These are phyloP conservation scores for Caenorhabditis afra DNA, from an alignment of 2,888 invertebrate species.

Conservation along the genomic window DNA sequence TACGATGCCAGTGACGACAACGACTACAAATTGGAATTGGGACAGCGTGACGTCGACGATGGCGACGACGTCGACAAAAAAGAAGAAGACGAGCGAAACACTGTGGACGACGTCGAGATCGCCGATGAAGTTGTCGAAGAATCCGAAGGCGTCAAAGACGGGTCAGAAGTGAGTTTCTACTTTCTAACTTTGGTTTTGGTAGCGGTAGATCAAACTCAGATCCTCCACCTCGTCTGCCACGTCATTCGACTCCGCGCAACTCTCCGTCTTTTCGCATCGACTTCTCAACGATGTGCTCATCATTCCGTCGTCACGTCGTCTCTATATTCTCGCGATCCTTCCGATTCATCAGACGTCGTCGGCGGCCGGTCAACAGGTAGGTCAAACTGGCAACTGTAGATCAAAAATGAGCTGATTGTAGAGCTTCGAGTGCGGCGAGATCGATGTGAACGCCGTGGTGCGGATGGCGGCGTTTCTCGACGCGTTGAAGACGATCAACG, in stretches of 20 bases:
- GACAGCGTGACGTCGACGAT: no score
- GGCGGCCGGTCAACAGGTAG: constrained; percentile 66
- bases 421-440: constrained; percentile 75
- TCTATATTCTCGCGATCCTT: constrained; percentile 72
- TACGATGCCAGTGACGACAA: neutral
- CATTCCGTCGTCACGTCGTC: constrained; percentile 71
- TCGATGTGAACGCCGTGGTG: constrained; percentile 76
- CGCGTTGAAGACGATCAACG: constrained; percentile 66
- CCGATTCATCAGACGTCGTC: constrained; percentile 74
- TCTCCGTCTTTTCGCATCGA: constrained; percentile 73
- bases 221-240: constrained; percentile 31
- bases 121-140: constrained; percentile 50
- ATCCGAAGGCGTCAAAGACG: constrained; percentile 40
- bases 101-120: constrained; percentile 56
- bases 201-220: no score
- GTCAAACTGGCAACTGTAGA: no score
- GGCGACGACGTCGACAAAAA: constrained; percentile 14
- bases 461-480: constrained; percentile 73
- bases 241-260: constrained; percentile 60
- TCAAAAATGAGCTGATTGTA: constrained; percentile 21
- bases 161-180: constrained; percentile 41
- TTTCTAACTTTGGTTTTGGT: no score
- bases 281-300: constrained; percentile 76
- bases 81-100: constrained; percentile 38
- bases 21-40: no score